These are phyloP conservation scores for Smutsia gigantea DNA, from an alignment of 2,797 vertebrate genomes.

Conservation along the genomic window DNA sequence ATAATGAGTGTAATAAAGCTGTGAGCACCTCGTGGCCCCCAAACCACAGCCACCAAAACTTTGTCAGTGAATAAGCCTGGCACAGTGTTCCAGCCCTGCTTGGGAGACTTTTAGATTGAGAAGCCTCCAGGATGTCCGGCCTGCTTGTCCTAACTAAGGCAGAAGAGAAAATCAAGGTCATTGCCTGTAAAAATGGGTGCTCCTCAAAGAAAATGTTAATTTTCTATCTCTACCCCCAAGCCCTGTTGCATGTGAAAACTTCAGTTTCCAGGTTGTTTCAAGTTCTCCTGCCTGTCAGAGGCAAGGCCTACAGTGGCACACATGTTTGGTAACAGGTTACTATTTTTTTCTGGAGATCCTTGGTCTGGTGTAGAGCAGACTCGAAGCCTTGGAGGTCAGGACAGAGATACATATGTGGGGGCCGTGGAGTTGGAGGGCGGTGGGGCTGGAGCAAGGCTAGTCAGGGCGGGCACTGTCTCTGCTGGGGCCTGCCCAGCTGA, in stretches of 20 bases:
- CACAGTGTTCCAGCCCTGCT: not conserved
- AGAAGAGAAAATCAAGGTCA: not conserved
- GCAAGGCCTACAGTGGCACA: not conserved
- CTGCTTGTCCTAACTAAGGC: not conserved
- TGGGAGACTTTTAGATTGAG: not conserved
- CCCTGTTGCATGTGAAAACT: not conserved
- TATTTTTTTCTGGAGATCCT: not conserved
- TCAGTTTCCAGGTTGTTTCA: not conserved
- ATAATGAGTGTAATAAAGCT: not conserved
- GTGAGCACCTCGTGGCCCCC: not conserved
- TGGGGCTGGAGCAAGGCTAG: not conserved
- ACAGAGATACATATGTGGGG: not conserved
- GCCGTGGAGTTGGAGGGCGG: not conserved
- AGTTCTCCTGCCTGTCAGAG: not conserved
- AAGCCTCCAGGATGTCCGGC: not conserved
- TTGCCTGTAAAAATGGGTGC: not conserved
- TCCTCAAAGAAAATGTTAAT: not conserved
- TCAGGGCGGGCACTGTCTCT: not conserved
- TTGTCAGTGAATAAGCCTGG: not conserved
- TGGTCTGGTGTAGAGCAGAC: not conserved
- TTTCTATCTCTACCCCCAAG: not conserved
- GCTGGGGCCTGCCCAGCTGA: accelerated
- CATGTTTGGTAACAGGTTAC: accelerated
- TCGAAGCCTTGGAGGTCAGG: not conserved
- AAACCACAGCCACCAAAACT: not conserved